A percentile compares a stretch with the other conserved stretches of the same genome.
Evolutionary conservation across 2,797 vertebrate species (phyloP).

Genomic region (Alcedo quadribrachys): DNA sequence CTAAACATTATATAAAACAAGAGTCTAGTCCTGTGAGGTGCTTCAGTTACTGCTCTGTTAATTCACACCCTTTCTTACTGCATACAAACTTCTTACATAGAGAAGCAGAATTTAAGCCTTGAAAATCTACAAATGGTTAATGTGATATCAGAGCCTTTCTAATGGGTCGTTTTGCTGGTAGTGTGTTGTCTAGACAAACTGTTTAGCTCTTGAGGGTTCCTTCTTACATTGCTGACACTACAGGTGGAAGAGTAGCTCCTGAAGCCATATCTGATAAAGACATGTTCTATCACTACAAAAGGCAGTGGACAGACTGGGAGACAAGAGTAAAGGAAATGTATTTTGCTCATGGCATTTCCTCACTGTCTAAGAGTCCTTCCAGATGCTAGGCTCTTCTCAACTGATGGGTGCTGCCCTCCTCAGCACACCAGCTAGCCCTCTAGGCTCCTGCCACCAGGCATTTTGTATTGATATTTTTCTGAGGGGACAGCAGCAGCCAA

Average conservation of each 20-base stretch:
- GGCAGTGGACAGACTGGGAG: not conserved
- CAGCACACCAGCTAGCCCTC: not conserved
- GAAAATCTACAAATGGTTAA: not conserved
- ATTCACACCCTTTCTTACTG: not conserved
- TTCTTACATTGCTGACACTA: not conserved
- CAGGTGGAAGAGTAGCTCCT: not conserved
- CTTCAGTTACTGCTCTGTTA: not conserved
- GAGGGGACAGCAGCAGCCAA: not conserved
- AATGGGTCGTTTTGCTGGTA: not conserved
- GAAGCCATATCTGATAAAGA: not conserved
- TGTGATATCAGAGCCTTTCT: not conserved
- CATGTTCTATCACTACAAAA: not conserved
- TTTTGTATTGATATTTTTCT: not conserved
- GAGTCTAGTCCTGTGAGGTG: not conserved
- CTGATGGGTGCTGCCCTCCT: not conserved
- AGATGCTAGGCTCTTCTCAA: not conserved
- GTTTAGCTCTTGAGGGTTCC: not conserved
- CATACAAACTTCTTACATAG: not conserved
- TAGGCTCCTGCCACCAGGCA: not conserved
- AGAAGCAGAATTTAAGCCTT: constrained; percentile 30
- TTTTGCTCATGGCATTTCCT: not conserved
- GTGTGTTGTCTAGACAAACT: not conserved
- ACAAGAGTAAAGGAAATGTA: not conserved
- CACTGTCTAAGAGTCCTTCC: not conserved
- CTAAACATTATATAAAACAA: not conserved